These are phyloP conservation scores for Rhopalosiphum maidis DNA, from an alignment of 1,140 invertebrate species.

Conservation along the genomic window DNA sequence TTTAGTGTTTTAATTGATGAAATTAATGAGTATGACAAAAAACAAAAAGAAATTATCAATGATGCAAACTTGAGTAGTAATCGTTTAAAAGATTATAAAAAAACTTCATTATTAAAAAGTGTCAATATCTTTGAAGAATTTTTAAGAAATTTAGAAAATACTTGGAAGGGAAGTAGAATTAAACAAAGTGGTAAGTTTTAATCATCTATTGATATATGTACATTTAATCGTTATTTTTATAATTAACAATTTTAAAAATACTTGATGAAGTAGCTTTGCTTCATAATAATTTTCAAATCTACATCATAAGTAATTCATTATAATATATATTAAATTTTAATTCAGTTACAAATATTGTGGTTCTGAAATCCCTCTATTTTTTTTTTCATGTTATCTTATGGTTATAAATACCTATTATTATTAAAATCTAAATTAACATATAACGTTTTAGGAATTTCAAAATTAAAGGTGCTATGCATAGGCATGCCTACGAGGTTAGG, in stretches of 20 bases:
- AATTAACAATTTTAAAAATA: background rate
- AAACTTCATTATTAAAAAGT: slow-evolving; percentile 75
- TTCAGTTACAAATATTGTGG: background rate
- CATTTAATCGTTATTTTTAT: too few species aligned
- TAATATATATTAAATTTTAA: background rate
- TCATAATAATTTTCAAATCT: too few species aligned
- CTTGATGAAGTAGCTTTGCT: too few species aligned
- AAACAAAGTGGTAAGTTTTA: slow-evolving; percentile 48
- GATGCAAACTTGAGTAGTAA: slow-evolving; percentile 62
- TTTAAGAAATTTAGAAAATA: slow-evolving; percentile 68
- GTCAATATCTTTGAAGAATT: slow-evolving; percentile 78
- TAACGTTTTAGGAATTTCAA: too few species aligned
- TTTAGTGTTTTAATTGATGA: slow-evolving; percentile 68
- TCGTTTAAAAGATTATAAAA: slow-evolving; percentile 75
- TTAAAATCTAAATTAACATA: too few species aligned
- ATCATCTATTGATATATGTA: background rate
- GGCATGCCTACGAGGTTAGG: too few species aligned
- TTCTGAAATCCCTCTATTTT: too few species aligned
- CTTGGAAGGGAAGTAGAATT: slow-evolving; percentile 59
- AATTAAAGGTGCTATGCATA: too few species aligned
- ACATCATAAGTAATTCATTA: too few species aligned
- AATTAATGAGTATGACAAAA: slow-evolving; percentile 71
- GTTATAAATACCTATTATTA: too few species aligned
- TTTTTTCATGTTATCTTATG: too few species aligned
- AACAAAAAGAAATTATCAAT: slow-evolving; percentile 64